A percentile compares a stretch with the other conserved stretches of the same genome.
phyloP scores from a whole-genome alignment of 2,888 invertebrate genomes.

The Diadromus collaris region DNA sequence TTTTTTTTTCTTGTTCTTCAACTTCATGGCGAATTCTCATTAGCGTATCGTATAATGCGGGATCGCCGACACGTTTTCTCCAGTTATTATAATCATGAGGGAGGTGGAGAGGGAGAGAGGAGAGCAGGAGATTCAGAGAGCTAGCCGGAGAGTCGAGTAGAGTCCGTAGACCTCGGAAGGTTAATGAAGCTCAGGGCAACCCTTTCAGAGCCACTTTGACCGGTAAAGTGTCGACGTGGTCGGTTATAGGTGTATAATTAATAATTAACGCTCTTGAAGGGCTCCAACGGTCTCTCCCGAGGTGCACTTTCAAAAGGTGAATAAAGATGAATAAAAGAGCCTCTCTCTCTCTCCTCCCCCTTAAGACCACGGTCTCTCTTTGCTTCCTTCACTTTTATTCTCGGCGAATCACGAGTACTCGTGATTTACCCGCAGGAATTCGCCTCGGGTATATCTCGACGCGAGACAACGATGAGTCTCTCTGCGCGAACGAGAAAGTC shows the following conservation, averaged over 20 bases:
- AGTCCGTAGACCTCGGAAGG: conserved; percentile 36
- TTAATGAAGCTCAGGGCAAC: conserved; percentile 57
- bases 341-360: conserved; percentile 15
- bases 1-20: not conserved
- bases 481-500: not conserved
- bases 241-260: conserved; percentile 61
- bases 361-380: conserved; percentile 2
- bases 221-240: conserved; percentile 56
- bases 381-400: conserved; percentile 5
- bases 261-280: conserved; percentile 59
- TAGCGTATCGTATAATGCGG: conserved; percentile 39
- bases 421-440: conserved; percentile 50
- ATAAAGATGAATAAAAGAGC: conserved; percentile 51
- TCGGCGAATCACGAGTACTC: conserved; percentile 53
- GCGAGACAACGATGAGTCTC: not conserved
- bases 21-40: conserved; percentile 46
- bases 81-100: conserved; percentile 36
- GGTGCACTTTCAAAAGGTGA: conserved; percentile 39
- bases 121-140: not conserved
- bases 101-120: too few species aligned
- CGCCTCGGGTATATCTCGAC: conserved; percentile 28
- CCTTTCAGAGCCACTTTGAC: conserved; percentile 56
- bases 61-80: conserved; percentile 35
- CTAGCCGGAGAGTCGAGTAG: not conserved
- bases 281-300: conserved; percentile 33